phyloP scores from a whole-genome alignment of 2,888 invertebrate species.

The Thumatha senex region DNA sequence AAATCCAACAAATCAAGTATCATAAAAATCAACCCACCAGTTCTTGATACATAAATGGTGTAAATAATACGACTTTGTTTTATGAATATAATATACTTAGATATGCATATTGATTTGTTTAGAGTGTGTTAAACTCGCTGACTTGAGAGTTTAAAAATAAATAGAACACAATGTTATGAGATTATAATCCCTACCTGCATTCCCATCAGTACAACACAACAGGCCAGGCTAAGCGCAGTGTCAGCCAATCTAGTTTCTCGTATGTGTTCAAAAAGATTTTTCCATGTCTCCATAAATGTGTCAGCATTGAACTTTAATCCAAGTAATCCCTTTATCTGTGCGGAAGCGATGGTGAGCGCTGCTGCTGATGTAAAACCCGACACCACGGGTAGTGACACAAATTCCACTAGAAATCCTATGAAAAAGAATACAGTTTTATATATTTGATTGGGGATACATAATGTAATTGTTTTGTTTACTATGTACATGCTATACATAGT shows the following conservation, averaged over 20 bases:
- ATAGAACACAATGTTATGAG: too few relatives aligned
- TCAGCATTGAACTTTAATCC: constrained; percentile 85
- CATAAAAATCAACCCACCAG: too few relatives aligned
- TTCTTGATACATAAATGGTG: too few relatives aligned
- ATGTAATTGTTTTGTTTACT: too few relatives aligned
- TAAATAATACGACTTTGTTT: too few relatives aligned
- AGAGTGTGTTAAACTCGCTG: too few relatives aligned
- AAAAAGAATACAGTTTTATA: not conserved
- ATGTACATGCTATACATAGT: too few relatives aligned
- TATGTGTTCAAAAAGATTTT: constrained; percentile 80
- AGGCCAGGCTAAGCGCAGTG: constrained; percentile 84
- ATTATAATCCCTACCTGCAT: constrained; percentile 81
- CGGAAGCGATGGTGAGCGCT: constrained; percentile 88
- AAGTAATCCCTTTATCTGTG: constrained; percentile 88
- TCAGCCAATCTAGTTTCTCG: constrained; percentile 82
- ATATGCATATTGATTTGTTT: too few relatives aligned
- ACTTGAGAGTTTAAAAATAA: too few relatives aligned
- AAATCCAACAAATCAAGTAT: too few relatives aligned
- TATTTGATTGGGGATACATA: too few relatives aligned
- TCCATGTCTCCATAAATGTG: constrained; percentile 85
- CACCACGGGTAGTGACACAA: constrained; percentile 89
- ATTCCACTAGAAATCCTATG: constrained; percentile 88
- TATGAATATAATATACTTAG: too few relatives aligned
- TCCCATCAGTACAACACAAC: constrained; percentile 83
- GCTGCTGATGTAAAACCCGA: constrained; percentile 91